Conservation (phyloP, 2,888 invertebrate species). For the Lasius fuliginosus region DNA sequence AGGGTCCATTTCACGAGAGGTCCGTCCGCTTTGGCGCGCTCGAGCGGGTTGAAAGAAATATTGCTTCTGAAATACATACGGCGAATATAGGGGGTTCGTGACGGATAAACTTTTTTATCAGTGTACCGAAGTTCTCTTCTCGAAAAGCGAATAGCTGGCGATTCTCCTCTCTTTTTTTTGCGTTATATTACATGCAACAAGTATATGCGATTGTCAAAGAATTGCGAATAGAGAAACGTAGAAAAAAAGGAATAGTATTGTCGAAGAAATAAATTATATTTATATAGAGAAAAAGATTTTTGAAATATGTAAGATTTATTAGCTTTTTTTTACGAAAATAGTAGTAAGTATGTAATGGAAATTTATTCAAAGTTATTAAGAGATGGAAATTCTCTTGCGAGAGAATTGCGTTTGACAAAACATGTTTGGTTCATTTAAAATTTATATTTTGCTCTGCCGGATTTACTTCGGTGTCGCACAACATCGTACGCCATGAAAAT, state of each 20-base stretch:
- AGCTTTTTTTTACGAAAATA: background rate
- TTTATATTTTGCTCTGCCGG: background rate
- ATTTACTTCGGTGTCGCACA: background rate
- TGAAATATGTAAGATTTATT: background rate
- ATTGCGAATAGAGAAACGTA: background rate
- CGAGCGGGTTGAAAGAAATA: conserved; percentile 46
- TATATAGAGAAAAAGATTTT: background rate
- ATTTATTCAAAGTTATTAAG: background rate
- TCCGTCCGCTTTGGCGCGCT: conserved; percentile 53
- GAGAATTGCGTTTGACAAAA: background rate
- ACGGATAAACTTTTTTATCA: conserved; percentile 34
- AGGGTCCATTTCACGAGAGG: conserved; percentile 53
- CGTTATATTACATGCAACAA: background rate
- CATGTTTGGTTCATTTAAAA: background rate
- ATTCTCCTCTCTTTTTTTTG: background rate
- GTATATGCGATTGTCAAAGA: background rate
- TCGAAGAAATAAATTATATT: background rate
- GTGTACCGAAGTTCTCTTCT: background rate
- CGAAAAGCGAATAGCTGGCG: background rate
- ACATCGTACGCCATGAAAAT: background rate
- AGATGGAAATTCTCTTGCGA: background rate
- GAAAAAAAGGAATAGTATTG: background rate
- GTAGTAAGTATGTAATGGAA: background rate
- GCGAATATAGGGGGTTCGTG: background rate
- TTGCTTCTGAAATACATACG: conserved; percentile 42